Evolutionary conservation across 2,888 invertebrate species (phyloP).

Genomic region (Lasioglossum marginatum): DNA sequence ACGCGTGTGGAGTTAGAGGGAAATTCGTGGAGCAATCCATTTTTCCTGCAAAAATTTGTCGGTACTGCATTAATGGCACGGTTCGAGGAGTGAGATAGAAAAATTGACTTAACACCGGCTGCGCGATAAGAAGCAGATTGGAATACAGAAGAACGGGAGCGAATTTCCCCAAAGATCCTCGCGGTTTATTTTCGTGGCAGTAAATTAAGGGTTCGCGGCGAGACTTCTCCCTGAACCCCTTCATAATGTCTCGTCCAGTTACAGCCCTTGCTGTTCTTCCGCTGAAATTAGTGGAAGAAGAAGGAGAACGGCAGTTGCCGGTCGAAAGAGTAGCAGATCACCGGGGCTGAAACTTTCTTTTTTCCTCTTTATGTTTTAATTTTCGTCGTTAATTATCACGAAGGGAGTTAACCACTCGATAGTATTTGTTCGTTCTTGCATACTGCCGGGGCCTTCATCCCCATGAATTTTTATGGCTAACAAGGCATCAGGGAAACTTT

Average conservation of each 20-base stretch:
- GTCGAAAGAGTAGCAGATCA: slow-evolving; percentile 41
- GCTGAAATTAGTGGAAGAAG: slow-evolving; percentile 60
- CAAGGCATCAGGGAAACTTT: slow-evolving; percentile 21
- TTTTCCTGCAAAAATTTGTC: slow-evolving; percentile 49
- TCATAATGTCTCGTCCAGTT: slow-evolving; percentile 67
- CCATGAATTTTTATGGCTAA: slow-evolving; percentile 37
- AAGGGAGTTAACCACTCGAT: slow-evolving; percentile 39
- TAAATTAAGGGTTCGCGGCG: slow-evolving; percentile 77
- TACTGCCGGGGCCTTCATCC: slow-evolving; percentile 3
- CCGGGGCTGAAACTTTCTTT: slow-evolving; percentile 37
- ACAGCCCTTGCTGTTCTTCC: slow-evolving; percentile 59
- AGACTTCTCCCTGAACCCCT: slow-evolving; percentile 59
- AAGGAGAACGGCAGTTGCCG: slow-evolving; percentile 37
- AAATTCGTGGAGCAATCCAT: slow-evolving; percentile 42
- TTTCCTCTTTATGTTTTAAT: slow-evolving; percentile 41
- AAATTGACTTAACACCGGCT: slow-evolving; percentile 49
- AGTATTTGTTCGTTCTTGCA: slow-evolving; percentile 1
- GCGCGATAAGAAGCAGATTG: slow-evolving; percentile 58
- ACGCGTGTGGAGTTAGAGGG: no score
- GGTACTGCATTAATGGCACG: not conserved
- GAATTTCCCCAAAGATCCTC: slow-evolving; percentile 68
- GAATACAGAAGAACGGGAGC: slow-evolving; percentile 38
- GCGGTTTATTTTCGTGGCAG: slow-evolving; percentile 75
- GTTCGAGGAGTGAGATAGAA: slow-evolving; percentile 25
- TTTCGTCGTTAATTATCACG: slow-evolving; percentile 54